Conservation (phyloP, 2,888 invertebrate species). For the Drosophila ustulata region DNA sequence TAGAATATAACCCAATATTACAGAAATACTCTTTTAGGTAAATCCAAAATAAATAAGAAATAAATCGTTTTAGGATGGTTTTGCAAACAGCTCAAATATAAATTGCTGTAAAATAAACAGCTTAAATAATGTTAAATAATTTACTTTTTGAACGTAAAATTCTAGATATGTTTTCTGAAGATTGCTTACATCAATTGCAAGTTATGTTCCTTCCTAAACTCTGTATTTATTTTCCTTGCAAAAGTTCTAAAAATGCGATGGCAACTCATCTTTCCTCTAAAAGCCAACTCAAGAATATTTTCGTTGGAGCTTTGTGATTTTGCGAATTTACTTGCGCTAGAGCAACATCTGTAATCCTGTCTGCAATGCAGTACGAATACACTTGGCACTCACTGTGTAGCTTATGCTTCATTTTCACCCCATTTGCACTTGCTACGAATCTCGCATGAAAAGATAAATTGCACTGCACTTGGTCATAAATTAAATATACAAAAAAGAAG, state of each 20-base stretch:
- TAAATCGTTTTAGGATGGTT: too few relatives aligned
- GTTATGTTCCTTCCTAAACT: background rate
- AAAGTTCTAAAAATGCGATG: background rate
- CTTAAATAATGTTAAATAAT: too few relatives aligned
- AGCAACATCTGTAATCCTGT: constrained; percentile 45
- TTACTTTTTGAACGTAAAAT: too few relatives aligned
- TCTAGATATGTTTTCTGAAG: too few relatives aligned
- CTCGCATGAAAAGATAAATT: constrained; percentile 57
- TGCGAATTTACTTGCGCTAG: constrained; percentile 9
- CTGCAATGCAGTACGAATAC: constrained; percentile 49
- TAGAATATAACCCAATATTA: too few relatives aligned
- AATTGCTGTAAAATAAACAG: too few relatives aligned
- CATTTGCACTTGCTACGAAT: constrained; percentile 46
- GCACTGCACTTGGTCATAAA: constrained; percentile 66
- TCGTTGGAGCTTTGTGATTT: constrained; percentile 3
- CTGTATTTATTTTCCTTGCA: background rate
- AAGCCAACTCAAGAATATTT: constrained; percentile 3
- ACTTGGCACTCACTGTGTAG: constrained; percentile 1
- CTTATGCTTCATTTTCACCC: constrained; percentile 28
- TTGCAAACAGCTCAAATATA: too few relatives aligned
- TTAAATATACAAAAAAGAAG: constrained; percentile 53
- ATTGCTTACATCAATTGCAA: background rate
- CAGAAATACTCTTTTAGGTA: too few relatives aligned
- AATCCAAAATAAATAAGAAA: too few relatives aligned
- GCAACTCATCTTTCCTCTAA: background rate